Evolutionary conservation across 2,113 vertebrate genomes (phyloP).

Genomic region (Gnathonemus longibarbis): DNA sequence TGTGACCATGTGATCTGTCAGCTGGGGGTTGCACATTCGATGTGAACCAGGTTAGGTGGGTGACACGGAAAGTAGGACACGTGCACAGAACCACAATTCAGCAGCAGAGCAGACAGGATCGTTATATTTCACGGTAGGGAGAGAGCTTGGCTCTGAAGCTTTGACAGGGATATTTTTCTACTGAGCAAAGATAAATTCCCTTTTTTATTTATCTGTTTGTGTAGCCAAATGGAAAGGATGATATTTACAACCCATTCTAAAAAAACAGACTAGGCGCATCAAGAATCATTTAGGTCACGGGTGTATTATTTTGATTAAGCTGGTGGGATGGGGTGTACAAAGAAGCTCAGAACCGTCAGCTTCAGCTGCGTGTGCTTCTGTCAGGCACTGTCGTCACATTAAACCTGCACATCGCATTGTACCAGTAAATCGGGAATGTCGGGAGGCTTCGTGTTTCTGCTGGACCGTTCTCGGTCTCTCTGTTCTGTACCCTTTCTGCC

Average conservation of each 20-base stretch:
- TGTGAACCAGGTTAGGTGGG: background rate
- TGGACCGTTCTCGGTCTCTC: background rate
- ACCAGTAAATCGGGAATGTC: background rate
- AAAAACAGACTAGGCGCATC: background rate
- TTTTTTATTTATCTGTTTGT: background rate
- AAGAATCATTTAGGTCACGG: background rate
- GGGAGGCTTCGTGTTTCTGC: background rate
- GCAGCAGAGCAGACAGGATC: background rate
- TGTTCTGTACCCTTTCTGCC: background rate
- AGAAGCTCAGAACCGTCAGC: background rate
- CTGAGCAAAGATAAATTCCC: background rate
- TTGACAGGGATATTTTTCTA: background rate
- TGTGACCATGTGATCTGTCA: background rate
- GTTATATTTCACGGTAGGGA: background rate
- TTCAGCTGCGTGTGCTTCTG: background rate
- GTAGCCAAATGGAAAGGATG: background rate
- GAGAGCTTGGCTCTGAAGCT: background rate
- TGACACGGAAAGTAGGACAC: background rate
- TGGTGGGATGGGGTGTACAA: background rate
- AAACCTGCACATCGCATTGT: background rate
- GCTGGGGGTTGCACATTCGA: background rate
- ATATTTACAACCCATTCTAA: background rate
- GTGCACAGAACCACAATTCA: background rate
- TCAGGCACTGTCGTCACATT: background rate
- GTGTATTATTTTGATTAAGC: conserved; percentile 1